Conservation (phyloP, 1,140 invertebrate species). For the Fopius arisanus region DNA sequence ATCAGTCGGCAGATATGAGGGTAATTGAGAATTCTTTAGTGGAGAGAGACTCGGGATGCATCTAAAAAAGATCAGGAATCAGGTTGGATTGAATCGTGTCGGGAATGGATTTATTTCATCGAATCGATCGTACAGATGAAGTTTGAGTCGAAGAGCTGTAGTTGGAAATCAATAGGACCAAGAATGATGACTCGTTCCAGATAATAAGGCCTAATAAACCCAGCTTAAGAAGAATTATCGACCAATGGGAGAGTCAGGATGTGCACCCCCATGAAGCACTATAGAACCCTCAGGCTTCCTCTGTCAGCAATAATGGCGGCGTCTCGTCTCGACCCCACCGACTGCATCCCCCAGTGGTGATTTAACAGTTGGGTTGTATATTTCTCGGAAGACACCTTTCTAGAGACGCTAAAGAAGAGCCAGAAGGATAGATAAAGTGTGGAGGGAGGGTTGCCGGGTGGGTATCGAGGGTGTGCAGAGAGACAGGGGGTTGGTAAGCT, state of each 20-base stretch:
- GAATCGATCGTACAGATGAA: too few species aligned
- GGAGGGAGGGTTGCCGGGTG: background rate
- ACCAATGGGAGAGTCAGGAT: conserved; percentile 10
- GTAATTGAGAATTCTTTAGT: too few species aligned
- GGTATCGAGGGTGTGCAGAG: background rate
- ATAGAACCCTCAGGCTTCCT: background rate
- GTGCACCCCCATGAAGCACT: conserved; percentile 6
- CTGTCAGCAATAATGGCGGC: conserved; percentile 1
- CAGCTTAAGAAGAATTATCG: too few species aligned
- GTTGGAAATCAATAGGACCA: background rate
- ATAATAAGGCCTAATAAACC: too few species aligned
- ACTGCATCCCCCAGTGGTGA: conserved; percentile 3
- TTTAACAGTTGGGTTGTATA: background rate
- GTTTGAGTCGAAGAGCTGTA: too few species aligned
- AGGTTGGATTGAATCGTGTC: too few species aligned
- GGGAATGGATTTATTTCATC: too few species aligned
- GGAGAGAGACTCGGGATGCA: too few species aligned
- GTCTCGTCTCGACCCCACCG: background rate
- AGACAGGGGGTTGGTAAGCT: conserved; percentile 1
- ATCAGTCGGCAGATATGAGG: too few species aligned
- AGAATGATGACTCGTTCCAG: too few species aligned
- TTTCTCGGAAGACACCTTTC: conserved; percentile 7
- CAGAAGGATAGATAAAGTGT: background rate
- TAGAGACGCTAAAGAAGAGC: background rate
- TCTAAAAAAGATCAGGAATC: too few species aligned